phyloP scores from a whole-genome alignment of 2,888 invertebrate genomes.

The Lepetodrilus schrolli region DNA sequence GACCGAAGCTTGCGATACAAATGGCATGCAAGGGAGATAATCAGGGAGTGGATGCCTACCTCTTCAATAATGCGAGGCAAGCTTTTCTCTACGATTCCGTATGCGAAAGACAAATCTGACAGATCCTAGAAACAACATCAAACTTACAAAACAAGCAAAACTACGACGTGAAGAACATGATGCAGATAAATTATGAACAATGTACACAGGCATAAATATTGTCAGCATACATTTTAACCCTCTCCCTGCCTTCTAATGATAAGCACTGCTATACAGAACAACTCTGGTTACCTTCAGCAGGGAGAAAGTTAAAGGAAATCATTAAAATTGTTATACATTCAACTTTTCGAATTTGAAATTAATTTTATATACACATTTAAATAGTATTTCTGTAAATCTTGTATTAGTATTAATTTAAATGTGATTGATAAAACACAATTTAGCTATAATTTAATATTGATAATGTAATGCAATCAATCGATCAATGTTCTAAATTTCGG shows the following conservation, averaged over 20 bases:
- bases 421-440: too few species aligned
- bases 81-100: conserved; percentile 83
- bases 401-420: too few species aligned
- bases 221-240: background rate
- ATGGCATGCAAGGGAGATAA: conserved; percentile 15
- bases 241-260: background rate
- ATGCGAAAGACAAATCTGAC: conserved; percentile 82
- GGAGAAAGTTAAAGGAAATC: background rate
- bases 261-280: background rate
- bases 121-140: conserved; percentile 77
- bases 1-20: background rate
- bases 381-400: too few species aligned
- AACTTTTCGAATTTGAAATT: too few species aligned
- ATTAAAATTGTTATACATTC: too few species aligned
- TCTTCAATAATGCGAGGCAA: conserved; percentile 81
- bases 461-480: too few species aligned
- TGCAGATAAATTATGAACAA: background rate
- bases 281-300: too few species aligned
- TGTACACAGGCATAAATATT: background rate
- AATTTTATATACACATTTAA: too few species aligned
- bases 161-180: background rate
- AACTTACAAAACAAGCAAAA: conserved; percentile 2
- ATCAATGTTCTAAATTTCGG: too few species aligned
- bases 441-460: too few species aligned
- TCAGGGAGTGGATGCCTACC: conserved; percentile 76